Evolutionary conservation across 2,797 vertebrate genomes (phyloP), one percentile per base, ranked within the genome.

Genomic region (Lithobates pipiens): DNA sequence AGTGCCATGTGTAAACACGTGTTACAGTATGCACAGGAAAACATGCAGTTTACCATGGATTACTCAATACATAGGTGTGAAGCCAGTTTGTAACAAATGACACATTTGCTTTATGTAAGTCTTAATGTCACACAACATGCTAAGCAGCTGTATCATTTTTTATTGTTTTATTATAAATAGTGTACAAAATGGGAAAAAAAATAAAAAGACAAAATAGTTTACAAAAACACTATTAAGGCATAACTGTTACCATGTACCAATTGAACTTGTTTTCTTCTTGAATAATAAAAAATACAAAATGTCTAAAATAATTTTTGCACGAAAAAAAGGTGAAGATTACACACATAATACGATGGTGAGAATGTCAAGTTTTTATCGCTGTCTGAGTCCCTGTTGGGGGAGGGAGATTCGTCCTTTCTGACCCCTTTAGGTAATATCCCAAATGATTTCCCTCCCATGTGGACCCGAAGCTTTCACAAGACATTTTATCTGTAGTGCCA

Each of bases 111-210:
- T 39, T 10, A 39, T 39, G 39, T 10, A 39, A 0, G 65, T 10
- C 25, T 1, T 11, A 11, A 25, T 67, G 27, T 67, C 18, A 63
- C 3, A 61, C 7, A 61, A 13, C 13, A 72, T 7, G 18, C 16
- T 44, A 21, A 21, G 77, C n/a, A 54, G 2, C 18, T 42, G 69
- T 50, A 23, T 11, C 4, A 11, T 27, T 13, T 27, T 42, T 44
- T 5, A 10, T 44, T 36, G 39, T 42, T 81, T 81, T 72, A 81
- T 73, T 79, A 81, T 81, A 81, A 81, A 81, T 81, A 81, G 10
- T 72, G 54, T 81, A 81, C 46, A 81, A 81, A 80, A 46, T 16
- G 27, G 34, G 18, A 23, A 46, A 80, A 80, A 80, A n/a, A 16
- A 69, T 21, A 23, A 80, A n/a, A 44, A 9, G 9, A 46, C 44